A percentile compares a stretch with the other conserved stretches of the same genome.
Conservation (phyloP, 2,113 vertebrate species). For the Alethe castanea region DNA sequence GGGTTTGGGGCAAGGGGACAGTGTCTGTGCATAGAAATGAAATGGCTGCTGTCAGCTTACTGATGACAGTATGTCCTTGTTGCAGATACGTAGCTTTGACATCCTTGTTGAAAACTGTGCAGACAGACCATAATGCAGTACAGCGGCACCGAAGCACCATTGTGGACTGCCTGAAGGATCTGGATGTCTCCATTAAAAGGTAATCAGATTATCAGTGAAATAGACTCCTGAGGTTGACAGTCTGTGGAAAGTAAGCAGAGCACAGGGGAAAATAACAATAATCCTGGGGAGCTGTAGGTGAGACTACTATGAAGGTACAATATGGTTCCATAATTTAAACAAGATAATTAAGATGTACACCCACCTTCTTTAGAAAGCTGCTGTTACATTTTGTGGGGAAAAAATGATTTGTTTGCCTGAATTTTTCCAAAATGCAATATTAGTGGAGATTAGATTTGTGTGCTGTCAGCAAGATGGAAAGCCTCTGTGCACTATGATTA, state of each 20-base stretch:
- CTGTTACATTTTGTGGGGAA: background rate
- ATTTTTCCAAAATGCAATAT: background rate
- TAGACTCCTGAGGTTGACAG: background rate
- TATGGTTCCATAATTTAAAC: background rate
- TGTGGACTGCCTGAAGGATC: conserved; percentile 97
- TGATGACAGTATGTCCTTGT: background rate
- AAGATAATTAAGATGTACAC: background rate
- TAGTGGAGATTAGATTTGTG: background rate
- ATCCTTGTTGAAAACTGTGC: conserved; percentile 96
- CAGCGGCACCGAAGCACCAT: conserved; percentile 98
- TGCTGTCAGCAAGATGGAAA: background rate
- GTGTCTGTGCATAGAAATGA: background rate
- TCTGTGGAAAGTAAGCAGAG: background rate
- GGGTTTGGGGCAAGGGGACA: background rate
- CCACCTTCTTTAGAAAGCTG: background rate
- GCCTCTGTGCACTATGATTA: background rate
- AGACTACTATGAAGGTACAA: background rate
- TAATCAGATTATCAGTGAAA: conserved; percentile 40
- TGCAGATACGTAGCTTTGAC: conserved; percentile 96
- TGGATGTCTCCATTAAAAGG: conserved; percentile 99
- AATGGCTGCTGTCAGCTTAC: background rate
- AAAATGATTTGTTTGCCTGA: background rate
- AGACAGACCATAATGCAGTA: conserved; percentile 98
- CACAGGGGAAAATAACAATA: background rate
- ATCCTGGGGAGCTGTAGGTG: background rate